Evolutionary conservation across 1,140 invertebrate species (phyloP).

Genomic region (Drosophila rhopaloa): DNA sequence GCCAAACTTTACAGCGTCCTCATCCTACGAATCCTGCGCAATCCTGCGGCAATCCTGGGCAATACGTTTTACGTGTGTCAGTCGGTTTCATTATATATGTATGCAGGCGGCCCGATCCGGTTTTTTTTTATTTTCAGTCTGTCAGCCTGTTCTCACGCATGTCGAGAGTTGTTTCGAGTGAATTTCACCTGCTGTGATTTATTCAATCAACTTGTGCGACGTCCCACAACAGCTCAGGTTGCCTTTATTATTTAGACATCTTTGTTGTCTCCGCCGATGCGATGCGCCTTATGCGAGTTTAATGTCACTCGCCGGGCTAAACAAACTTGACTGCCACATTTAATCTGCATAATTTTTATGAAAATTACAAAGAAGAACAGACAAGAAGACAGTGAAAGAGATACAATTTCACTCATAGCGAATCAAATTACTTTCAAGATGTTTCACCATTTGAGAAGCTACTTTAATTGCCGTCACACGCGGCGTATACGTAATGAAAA

Average conservation of each 20-base stretch:
- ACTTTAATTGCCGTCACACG: constrained; percentile 26
- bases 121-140: constrained; percentile 10
- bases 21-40: background rate
- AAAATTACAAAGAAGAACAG: constrained; percentile 35
- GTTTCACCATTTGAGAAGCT: background rate
- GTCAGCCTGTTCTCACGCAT: constrained; percentile 45
- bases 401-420: constrained; percentile 17
- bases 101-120: background rate
- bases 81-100: constrained; percentile 40
- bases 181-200: constrained; percentile 75
- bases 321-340: constrained; percentile 67
- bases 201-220: constrained; percentile 78
- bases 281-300: constrained; percentile 70
- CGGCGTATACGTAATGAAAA: constrained; percentile 33
- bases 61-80: constrained; percentile 66
- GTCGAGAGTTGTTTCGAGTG: constrained; percentile 35
- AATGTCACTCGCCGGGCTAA: constrained; percentile 67
- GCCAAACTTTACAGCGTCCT: constrained; percentile 37
- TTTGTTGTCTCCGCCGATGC: constrained; percentile 45
- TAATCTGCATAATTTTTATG: constrained; percentile 82
- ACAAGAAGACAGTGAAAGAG: background rate
- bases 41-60: constrained; percentile 7
- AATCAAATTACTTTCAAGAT: constrained; percentile 1
- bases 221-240: constrained; percentile 52
- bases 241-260: constrained; percentile 80